These are phyloP conservation scores for Hirudo medicinalis DNA, from an alignment of 1,140 invertebrate genomes.

Conservation along the genomic window DNA sequence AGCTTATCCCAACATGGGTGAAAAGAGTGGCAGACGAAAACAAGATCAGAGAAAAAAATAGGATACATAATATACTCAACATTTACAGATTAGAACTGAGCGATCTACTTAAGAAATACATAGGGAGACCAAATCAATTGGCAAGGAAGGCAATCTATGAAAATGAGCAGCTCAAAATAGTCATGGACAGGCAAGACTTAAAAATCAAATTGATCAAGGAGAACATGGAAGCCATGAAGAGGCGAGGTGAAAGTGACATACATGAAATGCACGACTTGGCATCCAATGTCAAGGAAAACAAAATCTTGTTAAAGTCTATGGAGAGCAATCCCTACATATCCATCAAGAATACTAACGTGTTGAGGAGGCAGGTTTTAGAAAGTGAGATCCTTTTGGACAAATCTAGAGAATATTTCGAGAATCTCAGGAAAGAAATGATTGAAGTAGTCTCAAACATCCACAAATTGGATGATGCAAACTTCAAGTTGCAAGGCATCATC, in stretches of 20 bases:
- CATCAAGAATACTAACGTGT: not conserved
- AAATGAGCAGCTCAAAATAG: constrained; percentile 1
- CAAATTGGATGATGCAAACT: constrained; percentile 5
- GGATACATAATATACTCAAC: not conserved
- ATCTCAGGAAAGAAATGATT: not conserved
- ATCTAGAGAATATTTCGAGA: constrained; percentile 1
- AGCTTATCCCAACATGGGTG: not conserved
- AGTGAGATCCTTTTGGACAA: constrained; percentile 1
- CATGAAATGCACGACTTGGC: constrained; percentile 11
- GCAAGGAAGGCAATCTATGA: not conserved
- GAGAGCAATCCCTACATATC: constrained; percentile 3
- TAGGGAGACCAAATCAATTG: constrained; percentile 4
- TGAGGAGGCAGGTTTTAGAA: not conserved
- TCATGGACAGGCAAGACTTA: not conserved
- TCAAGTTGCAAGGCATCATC: not conserved
- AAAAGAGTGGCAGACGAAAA: constrained; percentile 7
- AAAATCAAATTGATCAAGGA: constrained; percentile 9
- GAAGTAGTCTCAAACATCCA: not conserved
- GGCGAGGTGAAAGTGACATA: not conserved
- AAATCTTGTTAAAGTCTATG: not conserved
- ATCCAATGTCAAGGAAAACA: constrained; percentile 8
- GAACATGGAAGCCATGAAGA: constrained; percentile 9
- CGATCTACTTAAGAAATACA: constrained; percentile 9
- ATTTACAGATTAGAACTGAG: constrained; percentile 5
- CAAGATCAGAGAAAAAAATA: constrained; percentile 1